phyloP scores from a whole-genome alignment of 2,888 invertebrate genomes.

The Tenthredo livida region DNA sequence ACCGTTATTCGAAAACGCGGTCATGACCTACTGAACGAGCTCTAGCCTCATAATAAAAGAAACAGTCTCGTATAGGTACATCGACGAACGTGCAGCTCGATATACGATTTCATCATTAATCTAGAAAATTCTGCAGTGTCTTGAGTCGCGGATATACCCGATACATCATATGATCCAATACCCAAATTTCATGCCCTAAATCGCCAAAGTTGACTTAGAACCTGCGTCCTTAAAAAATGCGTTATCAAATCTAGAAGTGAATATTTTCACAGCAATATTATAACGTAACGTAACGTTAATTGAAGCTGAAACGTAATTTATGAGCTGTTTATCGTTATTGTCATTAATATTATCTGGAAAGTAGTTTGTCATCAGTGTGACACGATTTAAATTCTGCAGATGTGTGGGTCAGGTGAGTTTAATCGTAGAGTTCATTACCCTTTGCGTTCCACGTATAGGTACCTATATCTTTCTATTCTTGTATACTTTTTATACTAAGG shows the following conservation, averaged over 20 bases:
- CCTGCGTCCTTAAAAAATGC: neutral
- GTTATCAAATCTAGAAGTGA: neutral
- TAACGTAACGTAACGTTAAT: neutral
- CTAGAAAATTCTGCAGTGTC: neutral
- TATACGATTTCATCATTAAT: constrained; percentile 8
- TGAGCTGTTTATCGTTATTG: neutral
- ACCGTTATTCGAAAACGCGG: constrained; percentile 77
- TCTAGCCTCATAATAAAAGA: constrained; percentile 55
- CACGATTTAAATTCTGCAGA: neutral
- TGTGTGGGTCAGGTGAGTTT: constrained; percentile 14
- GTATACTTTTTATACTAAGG: neutral
- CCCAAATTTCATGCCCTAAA: neutral
- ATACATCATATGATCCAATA: neutral
- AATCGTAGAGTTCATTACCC: constrained; percentile 33
- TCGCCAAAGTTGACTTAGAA: neutral
- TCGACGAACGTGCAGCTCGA: neutral
- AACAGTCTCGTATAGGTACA: neutral
- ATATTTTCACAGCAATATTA: neutral
- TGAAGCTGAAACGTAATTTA: neutral
- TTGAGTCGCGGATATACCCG: neutral
- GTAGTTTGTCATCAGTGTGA: neutral
- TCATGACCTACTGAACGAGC: constrained; percentile 73
- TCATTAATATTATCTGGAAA: neutral
- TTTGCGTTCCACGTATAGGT: neutral
- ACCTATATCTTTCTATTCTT: neutral